These are phyloP conservation scores for Sarcoramphus papa DNA, from an alignment of 2,797 vertebrate species.

Conservation along the genomic window DNA sequence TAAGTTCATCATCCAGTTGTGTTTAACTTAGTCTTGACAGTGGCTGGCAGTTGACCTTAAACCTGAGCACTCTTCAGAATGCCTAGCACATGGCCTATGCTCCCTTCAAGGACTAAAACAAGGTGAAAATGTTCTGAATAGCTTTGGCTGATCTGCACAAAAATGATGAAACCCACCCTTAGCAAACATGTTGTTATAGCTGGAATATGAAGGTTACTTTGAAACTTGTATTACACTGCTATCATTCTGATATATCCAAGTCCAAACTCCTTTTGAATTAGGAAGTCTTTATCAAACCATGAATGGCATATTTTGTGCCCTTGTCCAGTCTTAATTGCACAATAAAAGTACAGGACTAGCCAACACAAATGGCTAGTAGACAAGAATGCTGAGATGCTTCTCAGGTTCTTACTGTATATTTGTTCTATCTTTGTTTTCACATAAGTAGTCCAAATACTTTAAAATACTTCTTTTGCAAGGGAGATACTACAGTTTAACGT, in stretches of 20 bases:
- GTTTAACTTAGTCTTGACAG: neutral
- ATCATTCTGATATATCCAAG: fast-evolving
- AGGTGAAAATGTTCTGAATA: neutral
- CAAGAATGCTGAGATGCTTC: neutral
- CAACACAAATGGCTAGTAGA: neutral
- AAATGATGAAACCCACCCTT: neutral
- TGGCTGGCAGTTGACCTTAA: neutral
- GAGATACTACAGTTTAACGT: neutral
- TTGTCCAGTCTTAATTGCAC: neutral
- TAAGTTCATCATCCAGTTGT: neutral
- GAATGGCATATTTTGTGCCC: neutral
- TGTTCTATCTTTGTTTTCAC: neutral
- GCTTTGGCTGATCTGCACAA: neutral
- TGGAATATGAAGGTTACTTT: neutral
- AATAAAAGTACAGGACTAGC: neutral
- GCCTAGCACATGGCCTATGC: neutral
- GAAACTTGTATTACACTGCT: neutral
- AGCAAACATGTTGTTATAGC: neutral
- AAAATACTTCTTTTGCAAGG: neutral
- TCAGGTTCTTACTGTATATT: neutral
- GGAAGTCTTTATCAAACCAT: neutral
- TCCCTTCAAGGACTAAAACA: neutral
- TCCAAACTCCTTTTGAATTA: neutral
- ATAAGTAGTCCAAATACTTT: neutral
- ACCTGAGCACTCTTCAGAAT: neutral